These are phyloP conservation scores for Psix sp. DNA, from an alignment of 1,140 invertebrate species.

Conservation along the genomic window DNA sequence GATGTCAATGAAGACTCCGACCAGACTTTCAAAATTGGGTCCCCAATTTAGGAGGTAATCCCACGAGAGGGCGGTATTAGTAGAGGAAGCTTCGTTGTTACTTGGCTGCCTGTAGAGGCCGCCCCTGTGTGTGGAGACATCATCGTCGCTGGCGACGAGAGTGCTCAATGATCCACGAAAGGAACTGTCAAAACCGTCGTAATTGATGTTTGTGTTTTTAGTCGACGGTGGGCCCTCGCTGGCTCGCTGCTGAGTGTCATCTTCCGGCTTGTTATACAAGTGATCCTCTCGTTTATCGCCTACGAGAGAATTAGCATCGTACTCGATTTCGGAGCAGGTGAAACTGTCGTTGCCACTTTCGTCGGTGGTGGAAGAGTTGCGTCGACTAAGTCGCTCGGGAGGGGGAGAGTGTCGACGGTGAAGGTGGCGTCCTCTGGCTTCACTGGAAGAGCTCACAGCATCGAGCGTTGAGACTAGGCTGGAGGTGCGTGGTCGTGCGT, in stretches of 20 bases:
- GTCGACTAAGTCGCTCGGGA: conserved; percentile 81
- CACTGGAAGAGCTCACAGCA: conserved; percentile 94
- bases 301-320: conserved; percentile 90
- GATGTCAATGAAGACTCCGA: conserved; percentile 97
- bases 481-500: conserved; percentile 88
- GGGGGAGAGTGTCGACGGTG: conserved; percentile 81
- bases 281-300: conserved; percentile 83
- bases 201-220: conserved; percentile 84
- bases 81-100: conserved; percentile 84
- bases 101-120: conserved; percentile 83
- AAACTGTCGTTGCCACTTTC: conserved; percentile 98
- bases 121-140: conserved; percentile 85
- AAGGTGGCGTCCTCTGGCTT: conserved; percentile 84
- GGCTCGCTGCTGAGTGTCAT: conserved; percentile 74
- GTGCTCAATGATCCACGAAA: conserved; percentile 95
- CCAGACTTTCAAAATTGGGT: conserved; percentile 95
- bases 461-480: conserved; percentile 95
- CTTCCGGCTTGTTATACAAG: conserved; percentile 70
- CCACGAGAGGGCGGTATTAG: conserved; percentile 87
- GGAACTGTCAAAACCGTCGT: conserved; percentile 95
- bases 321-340: conserved; percentile 98
- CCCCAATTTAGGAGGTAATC: conserved; percentile 97
- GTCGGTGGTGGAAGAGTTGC: conserved; percentile 91
- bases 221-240: conserved; percentile 73
- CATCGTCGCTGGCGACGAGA: conserved; percentile 93